Evolutionary conservation across 2,888 invertebrate genomes (phyloP), one percentile per base, ranked within the genome.

Genomic region (Stegana nigrithorax): DNA sequence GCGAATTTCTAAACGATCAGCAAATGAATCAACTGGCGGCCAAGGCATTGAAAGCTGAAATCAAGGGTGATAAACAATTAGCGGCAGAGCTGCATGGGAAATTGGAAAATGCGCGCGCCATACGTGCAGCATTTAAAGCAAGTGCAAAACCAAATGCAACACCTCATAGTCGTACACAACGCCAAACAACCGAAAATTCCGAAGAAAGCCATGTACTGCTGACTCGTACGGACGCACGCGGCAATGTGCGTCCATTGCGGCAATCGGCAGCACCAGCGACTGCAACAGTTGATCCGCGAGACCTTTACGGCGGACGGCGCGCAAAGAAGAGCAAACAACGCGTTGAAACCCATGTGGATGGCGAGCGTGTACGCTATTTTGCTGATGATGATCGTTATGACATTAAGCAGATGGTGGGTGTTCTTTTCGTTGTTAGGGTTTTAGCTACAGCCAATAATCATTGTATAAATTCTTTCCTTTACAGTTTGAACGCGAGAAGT

Each of bases 21-120:
- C 93, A 98, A 84, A 90, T 96, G 89, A 99, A 98, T 86, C 91
- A 92, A 73, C 84, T 99, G 44, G 95, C 92, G 42, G 96, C 97
- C 1, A 95, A 93, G 86, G 90, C 97, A 67, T 87, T 98, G 0
- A 96, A 96, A 87, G 97, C 98, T 12, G 97, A 98, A 89, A 90
- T 99, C 73, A 90, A 96, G 88, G 97, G 96, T 17, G 91, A 97
- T 82, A 86, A 83, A 80, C 89, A 89, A 67, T 82, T 92, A 59
- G 92, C 92, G 0, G 81, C 85, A 36, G 89, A 93, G 80, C 86
- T 97, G 50, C 94, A 93, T 84, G 80, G 84, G 2, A 91, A 95
- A 83, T 84, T 97, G 45, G 92, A 93, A 69, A 86, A 86, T 23
- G 94, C 94, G 0, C 88, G 92, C 72, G 87, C 88, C 62, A 86